Conservation (phyloP, 2,113 vertebrate genomes). For the Bufo gargarizans region DNA sequence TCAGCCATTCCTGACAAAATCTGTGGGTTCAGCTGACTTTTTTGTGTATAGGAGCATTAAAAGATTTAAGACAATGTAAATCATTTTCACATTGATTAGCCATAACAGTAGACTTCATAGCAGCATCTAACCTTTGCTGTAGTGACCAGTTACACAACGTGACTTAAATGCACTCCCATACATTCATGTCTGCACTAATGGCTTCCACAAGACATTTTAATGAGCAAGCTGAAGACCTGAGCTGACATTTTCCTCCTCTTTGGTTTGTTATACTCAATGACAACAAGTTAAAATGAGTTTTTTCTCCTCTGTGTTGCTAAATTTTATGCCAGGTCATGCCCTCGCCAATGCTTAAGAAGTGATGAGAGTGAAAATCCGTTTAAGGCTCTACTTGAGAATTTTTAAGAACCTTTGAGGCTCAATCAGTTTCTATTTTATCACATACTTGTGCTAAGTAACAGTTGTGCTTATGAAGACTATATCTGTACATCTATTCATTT, state of each 20-base stretch:
- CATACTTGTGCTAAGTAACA: not conserved
- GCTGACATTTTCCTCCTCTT: not conserved
- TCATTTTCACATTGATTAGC: not conserved
- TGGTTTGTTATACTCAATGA: not conserved
- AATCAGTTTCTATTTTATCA: not conserved
- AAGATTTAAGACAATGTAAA: not conserved
- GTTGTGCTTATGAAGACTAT: not conserved
- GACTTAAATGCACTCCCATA: not conserved
- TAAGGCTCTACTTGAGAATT: not conserved
- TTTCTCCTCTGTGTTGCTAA: not conserved
- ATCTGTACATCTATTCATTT: too few relatives aligned
- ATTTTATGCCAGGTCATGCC: not conserved
- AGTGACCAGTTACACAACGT: not conserved
- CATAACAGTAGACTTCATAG: not conserved
- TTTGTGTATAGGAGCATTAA: too few relatives aligned
- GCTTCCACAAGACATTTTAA: not conserved
- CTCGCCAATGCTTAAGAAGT: not conserved
- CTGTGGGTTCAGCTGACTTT: too few relatives aligned
- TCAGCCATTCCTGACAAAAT: too few relatives aligned
- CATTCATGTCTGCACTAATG: conserved; percentile 30
- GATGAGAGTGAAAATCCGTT: not conserved
- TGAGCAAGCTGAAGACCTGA: conserved; percentile 14
- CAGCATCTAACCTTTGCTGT: not conserved
- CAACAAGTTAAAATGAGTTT: not conserved
- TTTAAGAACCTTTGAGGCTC: not conserved